Base-by-base conservation (phyloP, 2,888 invertebrate species). In the Saturnia pavonia region DNA sequence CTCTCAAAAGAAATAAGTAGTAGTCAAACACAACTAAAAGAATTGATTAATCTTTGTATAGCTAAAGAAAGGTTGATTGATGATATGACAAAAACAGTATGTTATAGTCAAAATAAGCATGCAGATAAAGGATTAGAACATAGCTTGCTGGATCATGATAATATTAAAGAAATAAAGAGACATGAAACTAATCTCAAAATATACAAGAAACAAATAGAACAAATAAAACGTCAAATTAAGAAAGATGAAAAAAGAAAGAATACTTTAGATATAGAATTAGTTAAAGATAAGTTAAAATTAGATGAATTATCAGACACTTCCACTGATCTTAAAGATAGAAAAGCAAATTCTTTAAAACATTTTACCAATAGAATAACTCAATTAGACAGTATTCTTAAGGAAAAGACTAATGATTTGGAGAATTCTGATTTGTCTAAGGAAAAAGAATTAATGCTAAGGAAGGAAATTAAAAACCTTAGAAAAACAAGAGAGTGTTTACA, bases 381-480 rank as follows among this genome's bases (percentile, higher is more conserved):
- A 74, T 84, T 96, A 69, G 96, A 96, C 82, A 95, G 95, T 81
- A 95, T 96, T 75, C 86, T 96, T 54, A 96, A 96, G 79, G 96
- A 96, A 78, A 96, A 96, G 82, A 95, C 96, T 0, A 95, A 95
- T 86, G 95, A 96, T 85, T 89, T 96, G 68, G 95, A 95, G 74
- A 95, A 94, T 75, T 91, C 94, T 71, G 94, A 94, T 69, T 88
- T 95, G 72, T 89, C 92, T 4, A 95, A 95, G 72, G 95, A 95
- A 70, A 95, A 96, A 72, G 96, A 96, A 80, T 91, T 95, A 2
- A 86, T 94, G 86, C 82, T 97, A 45, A 94, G 97, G 34, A 96
- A 96, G 78, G 98, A 98, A 91, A 98, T 98, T 67, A 95, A 96
- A 76, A 97, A 97, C 83, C 90, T 98, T 57, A 94, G 98, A 25